Conservation (phyloP, 37 sponge, comb jelly and placozoan species). For the Beroe ovata region DNA sequence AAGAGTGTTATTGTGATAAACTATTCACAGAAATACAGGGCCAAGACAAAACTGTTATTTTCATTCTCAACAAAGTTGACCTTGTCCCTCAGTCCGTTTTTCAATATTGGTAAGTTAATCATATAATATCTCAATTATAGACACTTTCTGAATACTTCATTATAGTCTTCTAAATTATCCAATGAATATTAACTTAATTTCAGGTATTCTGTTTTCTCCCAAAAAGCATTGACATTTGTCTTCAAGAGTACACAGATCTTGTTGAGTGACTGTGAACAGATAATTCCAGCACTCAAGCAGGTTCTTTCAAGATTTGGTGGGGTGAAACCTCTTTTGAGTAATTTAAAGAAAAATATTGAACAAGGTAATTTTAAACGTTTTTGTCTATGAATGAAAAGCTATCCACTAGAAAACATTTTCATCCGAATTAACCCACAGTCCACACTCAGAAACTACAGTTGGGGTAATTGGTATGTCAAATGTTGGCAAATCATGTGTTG, state of each 20-base stretch:
- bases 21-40: background rate
- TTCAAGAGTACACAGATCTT: conserved; percentile 50
- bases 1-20: conserved; percentile 5
- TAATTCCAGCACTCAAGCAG: conserved; percentile 11
- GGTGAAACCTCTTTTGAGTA: conserved; percentile 5
- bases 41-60: conserved; percentile 6
- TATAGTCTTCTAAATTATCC: no score
- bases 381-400: no score
- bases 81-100: conserved; percentile 24
- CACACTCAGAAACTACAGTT: conserved; percentile 17
- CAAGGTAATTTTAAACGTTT: background rate
- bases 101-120: background rate
- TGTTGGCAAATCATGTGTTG: conserved; percentile 51
- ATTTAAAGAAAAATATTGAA: background rate
- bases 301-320: conserved; percentile 40
- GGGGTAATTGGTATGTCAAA: conserved; percentile 11
- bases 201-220: conserved; percentile 19
- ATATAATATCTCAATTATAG: no score
- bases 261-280: conserved; percentile 60
- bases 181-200: no score
- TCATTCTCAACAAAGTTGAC: conserved; percentile 55
- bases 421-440: no score
- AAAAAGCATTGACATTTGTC: background rate
- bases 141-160: no score
- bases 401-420: no score